These are phyloP conservation scores for Campaea margaritaria DNA, from an alignment of 2,888 invertebrate species.

Conservation along the genomic window DNA sequence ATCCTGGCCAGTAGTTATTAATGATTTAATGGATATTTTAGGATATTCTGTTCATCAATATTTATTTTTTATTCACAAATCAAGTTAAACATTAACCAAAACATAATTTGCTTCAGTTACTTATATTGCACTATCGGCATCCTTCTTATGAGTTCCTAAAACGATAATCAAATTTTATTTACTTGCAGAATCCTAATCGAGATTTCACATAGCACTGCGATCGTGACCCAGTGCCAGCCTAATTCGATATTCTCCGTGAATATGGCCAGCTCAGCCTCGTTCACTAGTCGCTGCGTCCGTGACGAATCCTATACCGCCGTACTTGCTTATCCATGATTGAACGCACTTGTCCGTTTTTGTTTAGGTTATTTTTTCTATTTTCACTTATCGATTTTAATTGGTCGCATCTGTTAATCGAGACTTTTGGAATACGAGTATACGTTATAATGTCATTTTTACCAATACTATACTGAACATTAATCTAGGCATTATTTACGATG, in stretches of 20 bases:
- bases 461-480: no score
- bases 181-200: conserved; percentile 35
- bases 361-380: no score
- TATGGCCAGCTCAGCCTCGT: conserved; percentile 46
- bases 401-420: no score
- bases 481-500: no score
- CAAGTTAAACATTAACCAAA: neutral
- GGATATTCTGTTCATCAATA: conserved; percentile 1
- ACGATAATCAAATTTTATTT: conserved; percentile 23
- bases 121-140: conserved; percentile 1
- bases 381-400: no score
- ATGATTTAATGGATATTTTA: neutral
- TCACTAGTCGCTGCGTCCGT: conserved; percentile 47
- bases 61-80: no score
- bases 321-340: conserved; percentile 3
- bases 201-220: conserved; percentile 40
- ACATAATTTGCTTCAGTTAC: neutral
- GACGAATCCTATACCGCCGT: conserved; percentile 51
- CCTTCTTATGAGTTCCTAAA: conserved; percentile 30
- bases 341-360: no score
- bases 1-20: neutral
- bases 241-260: conserved; percentile 45
- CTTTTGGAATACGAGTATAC: no score
- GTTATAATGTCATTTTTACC: no score
- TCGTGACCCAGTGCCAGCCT: conserved; percentile 44